Evolutionary conservation across 2,888 invertebrate species (phyloP).

Genomic region (Noctuana brunneofusca): DNA sequence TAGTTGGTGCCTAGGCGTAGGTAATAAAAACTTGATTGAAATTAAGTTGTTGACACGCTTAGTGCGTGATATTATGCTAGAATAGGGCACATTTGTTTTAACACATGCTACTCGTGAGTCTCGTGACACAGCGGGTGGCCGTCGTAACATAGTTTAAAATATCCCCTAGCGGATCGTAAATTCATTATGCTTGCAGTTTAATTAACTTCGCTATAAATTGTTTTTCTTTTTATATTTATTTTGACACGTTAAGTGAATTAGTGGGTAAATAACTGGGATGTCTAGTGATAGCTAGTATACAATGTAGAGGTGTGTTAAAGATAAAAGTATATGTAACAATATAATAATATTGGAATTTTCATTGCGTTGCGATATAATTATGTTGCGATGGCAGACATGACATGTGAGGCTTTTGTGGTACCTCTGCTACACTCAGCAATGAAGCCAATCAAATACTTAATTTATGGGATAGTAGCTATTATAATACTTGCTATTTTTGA

Average conservation of each 20-base stretch:
- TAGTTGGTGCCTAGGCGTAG: slow-evolving; percentile 4
- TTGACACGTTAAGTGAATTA: slow-evolving; percentile 6
- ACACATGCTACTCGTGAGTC: not conserved
- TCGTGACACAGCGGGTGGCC: slow-evolving; percentile 12
- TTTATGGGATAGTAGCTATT: too few species aligned
- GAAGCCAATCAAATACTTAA: too few species aligned
- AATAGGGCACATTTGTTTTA: not conserved
- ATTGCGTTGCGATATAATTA: too few species aligned
- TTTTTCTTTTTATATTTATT: slow-evolving; percentile 19
- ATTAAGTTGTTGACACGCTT: slow-evolving; percentile 1
- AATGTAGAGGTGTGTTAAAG: too few species aligned
- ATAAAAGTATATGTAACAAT: too few species aligned
- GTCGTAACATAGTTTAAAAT: slow-evolving; percentile 6
- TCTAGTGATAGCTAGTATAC: too few species aligned
- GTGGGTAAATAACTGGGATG: not conserved
- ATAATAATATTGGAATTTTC: too few species aligned
- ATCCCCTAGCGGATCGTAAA: slow-evolving; percentile 50
- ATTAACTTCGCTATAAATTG: slow-evolving; percentile 36
- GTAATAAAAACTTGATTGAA: not conserved
- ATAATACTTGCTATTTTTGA: too few species aligned
- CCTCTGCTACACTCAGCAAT: too few species aligned
- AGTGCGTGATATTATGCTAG: not conserved
- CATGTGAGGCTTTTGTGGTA: too few species aligned
- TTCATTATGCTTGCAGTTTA: slow-evolving; percentile 53
- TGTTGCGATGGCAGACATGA: too few species aligned